A percentile compares a stretch with the other conserved stretches of the same genome.
These are phyloP conservation scores for Etheostoma nigrum DNA, from an alignment of 2,797 vertebrate genomes.

Conservation along the genomic window DNA sequence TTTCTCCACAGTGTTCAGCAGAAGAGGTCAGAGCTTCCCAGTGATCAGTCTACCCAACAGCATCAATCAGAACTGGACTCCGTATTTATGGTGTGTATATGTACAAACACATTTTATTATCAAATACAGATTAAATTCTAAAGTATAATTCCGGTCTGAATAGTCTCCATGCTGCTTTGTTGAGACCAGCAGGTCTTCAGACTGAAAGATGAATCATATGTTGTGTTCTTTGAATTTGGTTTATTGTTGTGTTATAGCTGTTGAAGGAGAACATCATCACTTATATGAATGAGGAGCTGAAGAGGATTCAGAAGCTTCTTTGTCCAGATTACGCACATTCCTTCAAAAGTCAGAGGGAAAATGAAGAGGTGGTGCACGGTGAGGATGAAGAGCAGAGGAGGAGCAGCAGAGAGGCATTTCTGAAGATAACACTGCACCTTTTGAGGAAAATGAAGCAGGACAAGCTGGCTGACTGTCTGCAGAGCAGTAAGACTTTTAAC, in stretches of 20 bases:
- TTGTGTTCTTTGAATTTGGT: not conserved
- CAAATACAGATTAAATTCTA: too few relatives aligned
- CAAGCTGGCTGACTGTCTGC: slow-evolving; percentile 9
- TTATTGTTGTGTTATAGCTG: slow-evolving; percentile 8
- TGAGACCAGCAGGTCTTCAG: too few relatives aligned
- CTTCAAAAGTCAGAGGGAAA: not conserved
- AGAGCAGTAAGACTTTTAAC: slow-evolving; percentile 1
- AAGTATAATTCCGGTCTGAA: too few relatives aligned
- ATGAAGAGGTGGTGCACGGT: not conserved
- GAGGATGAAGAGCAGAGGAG: not conserved
- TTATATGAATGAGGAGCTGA: slow-evolving; percentile 9
- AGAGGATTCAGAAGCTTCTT: not conserved
- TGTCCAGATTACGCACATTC: not conserved
- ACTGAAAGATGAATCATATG: too few relatives aligned
- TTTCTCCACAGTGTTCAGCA: slow-evolving; percentile 3
- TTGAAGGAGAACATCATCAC: not conserved
- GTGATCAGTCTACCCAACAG: not conserved
- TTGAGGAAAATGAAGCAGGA: slow-evolving; percentile 18
- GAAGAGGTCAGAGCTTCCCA: not conserved
- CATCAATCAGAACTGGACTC: not conserved
- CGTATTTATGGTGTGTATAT: slow-evolving; percentile 1
- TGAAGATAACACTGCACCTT: not conserved
- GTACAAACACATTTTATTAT: not conserved
- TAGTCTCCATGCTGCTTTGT: too few relatives aligned
- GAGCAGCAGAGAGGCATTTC: slow-evolving; percentile 2